Evolutionary conservation across 2,113 vertebrate species (phyloP).

Genomic region (Hiodon tergisus): DNA sequence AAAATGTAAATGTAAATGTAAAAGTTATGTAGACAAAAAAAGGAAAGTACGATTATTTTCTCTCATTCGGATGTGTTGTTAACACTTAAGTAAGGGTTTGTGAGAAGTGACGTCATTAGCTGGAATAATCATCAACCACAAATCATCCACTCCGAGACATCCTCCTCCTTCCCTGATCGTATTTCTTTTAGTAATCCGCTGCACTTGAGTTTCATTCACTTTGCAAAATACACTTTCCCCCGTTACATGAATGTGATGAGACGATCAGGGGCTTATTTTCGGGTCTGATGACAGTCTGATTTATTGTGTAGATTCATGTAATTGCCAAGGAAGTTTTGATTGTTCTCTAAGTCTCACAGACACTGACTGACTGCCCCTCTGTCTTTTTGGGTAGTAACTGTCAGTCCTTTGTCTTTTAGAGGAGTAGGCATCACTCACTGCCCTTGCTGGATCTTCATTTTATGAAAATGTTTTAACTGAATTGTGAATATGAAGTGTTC

Average conservation of each 20-base stretch:
- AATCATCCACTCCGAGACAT: neutral
- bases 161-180: neutral
- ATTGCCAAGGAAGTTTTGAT: too few relatives aligned
- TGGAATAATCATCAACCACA: neutral
- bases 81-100: neutral
- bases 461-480: too few relatives aligned
- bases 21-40: neutral
- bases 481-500: too few relatives aligned
- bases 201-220: conserved; percentile 18
- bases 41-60: neutral
- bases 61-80: too few relatives aligned
- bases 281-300: too few relatives aligned
- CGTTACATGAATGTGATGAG: neutral
- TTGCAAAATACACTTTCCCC: conserved; percentile 8
- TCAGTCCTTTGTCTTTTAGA: neutral
- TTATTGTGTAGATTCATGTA: too few relatives aligned
- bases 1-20: neutral
- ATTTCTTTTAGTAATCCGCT: neutral
- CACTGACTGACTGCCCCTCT: neutral
- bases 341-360: neutral
- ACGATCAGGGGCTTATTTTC: neutral
- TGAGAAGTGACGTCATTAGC: neutral
- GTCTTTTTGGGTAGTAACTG: neutral
- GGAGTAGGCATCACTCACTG: too few relatives aligned
- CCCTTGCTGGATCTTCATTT: too few relatives aligned